Base-by-base conservation (phyloP, 2,113 vertebrate genomes). In the Manacus vitellinus region DNA sequence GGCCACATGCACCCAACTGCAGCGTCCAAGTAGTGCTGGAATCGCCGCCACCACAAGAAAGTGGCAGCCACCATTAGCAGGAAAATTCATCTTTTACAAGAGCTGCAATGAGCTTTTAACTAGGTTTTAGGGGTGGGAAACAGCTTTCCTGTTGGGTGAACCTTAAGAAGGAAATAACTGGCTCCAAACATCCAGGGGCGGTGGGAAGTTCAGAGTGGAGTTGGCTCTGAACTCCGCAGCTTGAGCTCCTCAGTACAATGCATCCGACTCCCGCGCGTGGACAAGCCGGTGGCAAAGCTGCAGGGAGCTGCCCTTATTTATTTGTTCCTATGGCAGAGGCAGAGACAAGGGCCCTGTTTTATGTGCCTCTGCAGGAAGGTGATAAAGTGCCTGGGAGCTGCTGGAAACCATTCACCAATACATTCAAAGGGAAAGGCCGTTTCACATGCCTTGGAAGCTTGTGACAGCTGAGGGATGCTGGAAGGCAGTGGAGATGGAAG, bases 341-440 rank as follows among this genome's bases (percentile, higher is more conserved):
- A 82, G 78, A 70, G 66, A 65, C 77, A 68, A 56, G 88, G 66
- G 49, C 66, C 9, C 12, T 82, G 85, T 65, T 92, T 94, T 85
- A 87, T 97, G 89, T 91, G 67, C 49, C 85, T 77, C 81, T 94
- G 93, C 91, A 93, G 93, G 93, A 95, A 93, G 77, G 81, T 95
- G 94, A 95, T 93, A 93, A 95, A 91, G 92, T 61, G 92, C 75
- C 59, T 27, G 30, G 54, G 71, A 94, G 81, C 87, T 73, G 87
- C 92, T 78, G 58, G 82, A 95, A 79, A 39, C 70, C 54, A 7
- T 55, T 76, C 66, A 11, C 74, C 67, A 82, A 66, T 71, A 88
- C 93, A 95, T 94, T 88, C 85, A 90, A 92, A 93, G 58, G 75
- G 17, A 79, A 94, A 92, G 56, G 66, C 82, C 22, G 12, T 88